Evolutionary conservation across 2,797 vertebrate genomes (phyloP).

Genomic region (Oreortyx pictus): DNA sequence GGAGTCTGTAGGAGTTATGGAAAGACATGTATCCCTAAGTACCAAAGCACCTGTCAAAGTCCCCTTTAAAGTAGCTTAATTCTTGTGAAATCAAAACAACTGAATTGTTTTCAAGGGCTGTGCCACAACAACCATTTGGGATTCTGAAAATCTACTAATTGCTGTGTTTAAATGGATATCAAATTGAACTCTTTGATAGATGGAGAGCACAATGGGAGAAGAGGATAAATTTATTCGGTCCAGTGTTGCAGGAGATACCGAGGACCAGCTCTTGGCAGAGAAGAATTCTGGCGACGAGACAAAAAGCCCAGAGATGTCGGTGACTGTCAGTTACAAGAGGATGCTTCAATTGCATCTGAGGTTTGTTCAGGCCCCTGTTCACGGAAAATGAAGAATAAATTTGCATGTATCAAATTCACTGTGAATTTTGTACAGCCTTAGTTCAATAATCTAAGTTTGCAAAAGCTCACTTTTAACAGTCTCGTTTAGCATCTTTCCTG

Average conservation of each 20-base stretch:
- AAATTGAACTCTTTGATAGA: neutral
- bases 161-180: neutral
- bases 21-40: neutral
- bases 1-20: neutral
- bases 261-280: neutral
- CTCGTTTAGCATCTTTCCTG: neutral
- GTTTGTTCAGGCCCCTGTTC: neutral
- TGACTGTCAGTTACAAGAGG: neutral
- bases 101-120: neutral
- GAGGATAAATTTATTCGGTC: neutral
- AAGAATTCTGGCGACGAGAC: neutral
- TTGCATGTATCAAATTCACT: slow-evolving; percentile 22
- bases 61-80: neutral
- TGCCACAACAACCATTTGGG: rapidly evolving
- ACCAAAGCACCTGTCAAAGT: neutral
- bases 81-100: neutral
- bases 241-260: neutral
- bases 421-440: slow-evolving; percentile 10
- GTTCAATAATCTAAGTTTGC: slow-evolving; percentile 20
- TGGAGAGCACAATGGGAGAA: neutral
- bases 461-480: neutral
- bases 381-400: slow-evolving; percentile 14
- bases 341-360: neutral
- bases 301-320: neutral
- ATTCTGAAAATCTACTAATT: neutral